Conservation (phyloP, 2,888 invertebrate species). For the Ecliptopera silaceata region DNA sequence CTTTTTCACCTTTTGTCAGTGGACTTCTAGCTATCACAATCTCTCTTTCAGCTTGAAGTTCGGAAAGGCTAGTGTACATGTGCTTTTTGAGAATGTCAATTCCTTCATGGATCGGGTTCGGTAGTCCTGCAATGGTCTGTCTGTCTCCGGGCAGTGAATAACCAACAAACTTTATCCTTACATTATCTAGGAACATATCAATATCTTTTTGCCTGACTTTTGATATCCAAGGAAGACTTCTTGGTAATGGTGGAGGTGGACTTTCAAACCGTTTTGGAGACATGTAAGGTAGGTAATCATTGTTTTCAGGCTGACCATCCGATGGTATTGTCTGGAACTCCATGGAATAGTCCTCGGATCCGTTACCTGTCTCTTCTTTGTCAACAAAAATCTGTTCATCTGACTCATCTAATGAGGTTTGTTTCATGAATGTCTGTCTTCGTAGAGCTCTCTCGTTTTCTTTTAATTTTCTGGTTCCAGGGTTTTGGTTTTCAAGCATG, state of each 20-base stretch:
- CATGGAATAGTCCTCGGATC: conserved; percentile 84
- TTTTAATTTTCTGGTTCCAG: conserved; percentile 84
- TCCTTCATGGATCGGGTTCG: conserved; percentile 98
- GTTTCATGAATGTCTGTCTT: conserved; percentile 93
- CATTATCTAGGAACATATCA: conserved; percentile 95
- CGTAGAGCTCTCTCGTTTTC: conserved; percentile 86
- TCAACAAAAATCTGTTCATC: conserved; percentile 89
- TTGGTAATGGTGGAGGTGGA: conserved; percentile 73
- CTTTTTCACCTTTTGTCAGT: conserved; percentile 91
- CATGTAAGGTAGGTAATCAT: conserved; percentile 71
- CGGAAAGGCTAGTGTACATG: conserved; percentile 96
- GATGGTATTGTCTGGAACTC: conserved; percentile 81
- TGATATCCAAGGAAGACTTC: conserved; percentile 96
- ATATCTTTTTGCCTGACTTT: conserved; percentile 97
- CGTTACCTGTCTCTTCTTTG: conserved; percentile 85
- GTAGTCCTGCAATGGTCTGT: conserved; percentile 95
- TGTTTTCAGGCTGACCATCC: conserved; percentile 65
- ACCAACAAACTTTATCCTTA: conserved; percentile 97
- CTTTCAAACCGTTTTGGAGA: conserved; percentile 75
- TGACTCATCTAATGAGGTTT: conserved; percentile 94
- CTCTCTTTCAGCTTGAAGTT: conserved; percentile 95
- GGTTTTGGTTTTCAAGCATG: conserved; percentile 92
- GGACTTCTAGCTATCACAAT: conserved; percentile 96
- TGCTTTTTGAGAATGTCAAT: conserved; percentile 95
- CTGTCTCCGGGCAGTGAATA: conserved; percentile 94